Conservation (phyloP, 2,113 vertebrate species). For the Limnothrissa miodon region DNA sequence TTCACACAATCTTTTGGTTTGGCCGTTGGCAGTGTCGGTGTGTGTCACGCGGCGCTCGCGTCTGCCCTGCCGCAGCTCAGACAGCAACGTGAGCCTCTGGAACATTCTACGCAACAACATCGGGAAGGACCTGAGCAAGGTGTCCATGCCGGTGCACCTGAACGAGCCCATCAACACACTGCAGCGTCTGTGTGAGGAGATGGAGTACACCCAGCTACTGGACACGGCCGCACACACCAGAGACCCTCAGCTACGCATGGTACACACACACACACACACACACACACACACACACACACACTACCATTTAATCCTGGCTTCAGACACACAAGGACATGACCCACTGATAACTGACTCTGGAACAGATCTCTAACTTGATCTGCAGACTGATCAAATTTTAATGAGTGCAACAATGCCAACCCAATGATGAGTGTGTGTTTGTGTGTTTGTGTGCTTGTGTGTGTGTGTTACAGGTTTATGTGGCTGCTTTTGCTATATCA, state of each 20-base stretch:
- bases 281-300: not conserved
- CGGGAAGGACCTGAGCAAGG: constrained; percentile 96
- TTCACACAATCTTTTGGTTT: not conserved
- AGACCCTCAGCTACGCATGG: constrained; percentile 86
- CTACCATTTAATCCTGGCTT: too few relatives aligned
- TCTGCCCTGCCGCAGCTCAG: constrained; percentile 82
- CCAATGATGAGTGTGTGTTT: constrained; percentile 5
- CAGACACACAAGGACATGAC: not conserved
- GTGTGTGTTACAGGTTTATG: constrained; percentile 77
- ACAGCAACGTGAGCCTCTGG: constrained; percentile 91
- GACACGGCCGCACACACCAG: constrained; percentile 77
- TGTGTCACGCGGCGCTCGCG: constrained; percentile 71
- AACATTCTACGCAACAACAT: constrained; percentile 97
- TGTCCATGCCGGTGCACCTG: constrained; percentile 94
- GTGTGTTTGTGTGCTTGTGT: constrained; percentile 26
- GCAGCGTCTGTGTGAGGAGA: constrained; percentile 93
- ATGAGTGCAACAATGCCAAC: too few relatives aligned
- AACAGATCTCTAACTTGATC: not conserved
- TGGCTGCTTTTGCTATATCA: constrained; percentile 91
- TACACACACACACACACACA: constrained; percentile 55
- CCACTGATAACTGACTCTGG: not conserved
- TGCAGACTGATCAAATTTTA: not conserved
- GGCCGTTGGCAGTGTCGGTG: constrained; percentile 71
- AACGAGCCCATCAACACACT: constrained; percentile 95
- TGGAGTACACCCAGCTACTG: constrained; percentile 94